Evolutionary conservation across 2,113 vertebrate species (phyloP).

Genomic region (Pteronura brasiliensis): DNA sequence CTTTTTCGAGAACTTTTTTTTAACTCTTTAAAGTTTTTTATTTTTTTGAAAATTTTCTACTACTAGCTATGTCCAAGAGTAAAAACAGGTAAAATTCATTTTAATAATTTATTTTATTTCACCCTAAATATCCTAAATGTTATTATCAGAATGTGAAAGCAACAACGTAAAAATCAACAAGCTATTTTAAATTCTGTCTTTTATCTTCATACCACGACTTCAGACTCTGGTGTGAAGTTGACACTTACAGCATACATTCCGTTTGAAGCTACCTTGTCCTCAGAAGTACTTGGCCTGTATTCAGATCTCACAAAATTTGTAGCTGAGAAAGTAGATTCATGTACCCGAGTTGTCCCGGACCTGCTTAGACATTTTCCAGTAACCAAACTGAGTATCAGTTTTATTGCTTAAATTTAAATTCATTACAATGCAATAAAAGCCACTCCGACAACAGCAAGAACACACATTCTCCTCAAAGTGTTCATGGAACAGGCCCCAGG

Average conservation of each 20-base stretch:
- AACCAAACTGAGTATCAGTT: neutral
- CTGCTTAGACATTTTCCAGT: neutral
- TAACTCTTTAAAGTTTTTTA: neutral
- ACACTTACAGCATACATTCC: neutral
- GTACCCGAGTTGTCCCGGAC: neutral
- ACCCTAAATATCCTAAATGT: neutral
- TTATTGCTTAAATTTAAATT: constrained; percentile 17
- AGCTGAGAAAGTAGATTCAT: neutral
- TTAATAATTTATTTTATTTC: neutral
- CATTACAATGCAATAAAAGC: neutral
- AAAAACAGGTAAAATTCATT: neutral
- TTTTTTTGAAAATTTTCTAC: neutral
- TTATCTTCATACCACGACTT: neutral
- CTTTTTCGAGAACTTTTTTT: neutral
- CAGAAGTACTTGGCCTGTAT: neutral
- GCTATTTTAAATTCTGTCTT: neutral
- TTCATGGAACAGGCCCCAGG: neutral
- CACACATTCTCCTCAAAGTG: neutral
- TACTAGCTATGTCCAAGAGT: neutral
- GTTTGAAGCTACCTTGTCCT: neutral
- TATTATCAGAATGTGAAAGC: neutral
- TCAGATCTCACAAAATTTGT: neutral
- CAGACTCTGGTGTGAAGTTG: neutral
- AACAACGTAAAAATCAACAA: neutral
- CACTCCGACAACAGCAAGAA: neutral